Evolutionary conservation across 2,888 invertebrate genomes (phyloP).

Genomic region (Zygaena filipendulae): DNA sequence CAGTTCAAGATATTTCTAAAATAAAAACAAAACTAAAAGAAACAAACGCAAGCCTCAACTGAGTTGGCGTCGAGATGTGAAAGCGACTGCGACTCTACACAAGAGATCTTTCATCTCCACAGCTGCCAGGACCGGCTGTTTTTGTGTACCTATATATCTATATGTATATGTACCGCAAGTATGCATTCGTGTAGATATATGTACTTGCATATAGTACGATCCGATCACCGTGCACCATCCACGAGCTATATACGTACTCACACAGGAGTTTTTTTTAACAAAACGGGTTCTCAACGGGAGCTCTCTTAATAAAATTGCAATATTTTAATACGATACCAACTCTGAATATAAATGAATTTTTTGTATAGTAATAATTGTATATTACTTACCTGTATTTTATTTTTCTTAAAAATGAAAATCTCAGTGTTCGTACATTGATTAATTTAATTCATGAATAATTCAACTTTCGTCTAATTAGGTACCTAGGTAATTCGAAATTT

Average conservation of each 20-base stretch:
- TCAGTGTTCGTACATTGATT: slow-evolving; percentile 28
- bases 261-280: slow-evolving; percentile 35
- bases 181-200: slow-evolving; percentile 22
- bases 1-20: too few species aligned
- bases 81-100: slow-evolving; percentile 27
- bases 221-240: slow-evolving; percentile 23
- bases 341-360: slow-evolving; percentile 48
- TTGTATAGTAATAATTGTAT: too few species aligned
- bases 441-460: slow-evolving; percentile 41
- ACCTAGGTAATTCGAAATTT: too few species aligned
- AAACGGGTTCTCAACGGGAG: slow-evolving; percentile 40
- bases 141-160: too few species aligned
- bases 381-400: too few species aligned
- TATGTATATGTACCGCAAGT: too few species aligned
- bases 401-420: slow-evolving; percentile 35
- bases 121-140: slow-evolving; percentile 24
- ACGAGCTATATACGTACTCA: slow-evolving; percentile 18
- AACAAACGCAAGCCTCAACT: slow-evolving; percentile 8
- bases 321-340: slow-evolving; percentile 50
- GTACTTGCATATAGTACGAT: slow-evolving; percentile 45
- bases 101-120: slow-evolving; percentile 43
- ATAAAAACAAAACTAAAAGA: background rate
- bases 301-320: slow-evolving; percentile 51
- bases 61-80: slow-evolving; percentile 27
- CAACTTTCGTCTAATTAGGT: slow-evolving; percentile 33